Percentiles rank a stretch among this genome's conserved stretches.
These are phyloP conservation scores for Denticeps clupeoides DNA, from an alignment of 2,797 vertebrate species.

Conservation along the genomic window DNA sequence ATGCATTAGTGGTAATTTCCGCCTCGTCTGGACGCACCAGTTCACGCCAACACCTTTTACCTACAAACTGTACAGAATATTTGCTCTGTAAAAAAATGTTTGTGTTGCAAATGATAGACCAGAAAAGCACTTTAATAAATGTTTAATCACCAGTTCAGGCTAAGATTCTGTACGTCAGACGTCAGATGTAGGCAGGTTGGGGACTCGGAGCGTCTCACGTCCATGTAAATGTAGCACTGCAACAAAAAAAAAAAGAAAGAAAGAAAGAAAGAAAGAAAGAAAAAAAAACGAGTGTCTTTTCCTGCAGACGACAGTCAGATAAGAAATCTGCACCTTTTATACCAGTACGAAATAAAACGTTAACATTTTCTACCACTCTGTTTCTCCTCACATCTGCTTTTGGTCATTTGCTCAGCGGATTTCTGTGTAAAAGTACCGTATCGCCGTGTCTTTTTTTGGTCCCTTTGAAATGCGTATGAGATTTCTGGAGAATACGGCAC, in stretches of 20 bases:
- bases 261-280: too few relatives aligned
- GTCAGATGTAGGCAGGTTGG: slow-evolving; percentile 50
- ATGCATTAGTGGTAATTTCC: slow-evolving; percentile 63
- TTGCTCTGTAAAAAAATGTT: slow-evolving; percentile 66
- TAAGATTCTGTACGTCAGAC: slow-evolving; percentile 63
- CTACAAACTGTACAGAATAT: slow-evolving; percentile 67
- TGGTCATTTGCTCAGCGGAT: too few relatives aligned
- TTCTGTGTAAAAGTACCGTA: too few relatives aligned
- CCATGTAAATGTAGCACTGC: slow-evolving; percentile 63
- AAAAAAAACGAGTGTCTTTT: slow-evolving; percentile 57
- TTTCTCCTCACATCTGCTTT: not conserved
- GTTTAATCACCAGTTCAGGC: slow-evolving; percentile 71
- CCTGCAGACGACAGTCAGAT: slow-evolving; percentile 50
- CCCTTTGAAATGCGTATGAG: too few relatives aligned
- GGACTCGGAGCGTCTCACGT: slow-evolving; percentile 50
- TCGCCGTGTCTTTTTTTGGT: too few relatives aligned
- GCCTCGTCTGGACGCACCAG: slow-evolving; percentile 43
- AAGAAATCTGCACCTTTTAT: slow-evolving; percentile 70
- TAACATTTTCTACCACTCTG: slow-evolving; percentile 66
- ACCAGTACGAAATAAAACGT: slow-evolving; percentile 77
- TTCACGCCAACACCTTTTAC: slow-evolving; percentile 48
- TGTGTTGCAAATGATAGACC: slow-evolving; percentile 65
- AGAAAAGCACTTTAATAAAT: slow-evolving; percentile 77
- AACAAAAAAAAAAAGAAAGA: slow-evolving; percentile 31
- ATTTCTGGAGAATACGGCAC: too few relatives aligned